Evolutionary conservation across 2,113 vertebrate species (phyloP), one percentile per base, ranked within the genome.

Genomic region (Romanogobio albipinnatus): DNA sequence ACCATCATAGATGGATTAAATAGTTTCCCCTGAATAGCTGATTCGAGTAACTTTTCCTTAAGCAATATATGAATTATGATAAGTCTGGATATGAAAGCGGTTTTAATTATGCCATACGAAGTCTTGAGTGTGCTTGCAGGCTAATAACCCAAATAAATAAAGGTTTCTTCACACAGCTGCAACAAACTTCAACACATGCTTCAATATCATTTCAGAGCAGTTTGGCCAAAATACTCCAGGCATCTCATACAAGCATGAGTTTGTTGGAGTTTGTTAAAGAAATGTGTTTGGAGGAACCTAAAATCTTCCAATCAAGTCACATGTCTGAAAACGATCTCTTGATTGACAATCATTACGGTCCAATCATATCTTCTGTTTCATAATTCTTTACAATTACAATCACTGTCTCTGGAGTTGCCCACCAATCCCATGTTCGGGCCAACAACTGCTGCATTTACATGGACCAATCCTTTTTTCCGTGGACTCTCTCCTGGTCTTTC

Each of bases 351-450:
- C 93, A 87, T 89, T 71, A 80, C 19, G 45, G 87, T 86, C 90
- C 83, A 87, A 86, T 89, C 88, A 84, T 76, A 85, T 86, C 89
- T 88, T 84, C 83, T 81, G 59, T 43, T 81, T 84, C 36, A 87
- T 90, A 90, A 89, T 81, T 76, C 85, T 84, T 86, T 85, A 89
- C 61, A 92, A 93, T 88, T 91, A 93, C 92, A 94, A 91, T 93
- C 91, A 86, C 82, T 19, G 64, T 29, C 66, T 82, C 76, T 77
- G 61, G 58, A 33, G 9, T 56, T 87, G 89, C 78, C 71, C 36
- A 26, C 80, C 56, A 82, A 89, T 87, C 89, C 83, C 84, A 39
- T 77, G 59, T 81, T 0, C 76, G 7, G 45, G 59, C 47, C 56
- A 77, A 22, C 14, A 56, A 45, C 43, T 22, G 3, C 78, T 89